A percentile compares a stretch with the other conserved stretches of the same genome.
These are phyloP conservation scores for Phyllotreta striolata DNA, from an alignment of 2,888 invertebrate species.

Conservation along the genomic window DNA sequence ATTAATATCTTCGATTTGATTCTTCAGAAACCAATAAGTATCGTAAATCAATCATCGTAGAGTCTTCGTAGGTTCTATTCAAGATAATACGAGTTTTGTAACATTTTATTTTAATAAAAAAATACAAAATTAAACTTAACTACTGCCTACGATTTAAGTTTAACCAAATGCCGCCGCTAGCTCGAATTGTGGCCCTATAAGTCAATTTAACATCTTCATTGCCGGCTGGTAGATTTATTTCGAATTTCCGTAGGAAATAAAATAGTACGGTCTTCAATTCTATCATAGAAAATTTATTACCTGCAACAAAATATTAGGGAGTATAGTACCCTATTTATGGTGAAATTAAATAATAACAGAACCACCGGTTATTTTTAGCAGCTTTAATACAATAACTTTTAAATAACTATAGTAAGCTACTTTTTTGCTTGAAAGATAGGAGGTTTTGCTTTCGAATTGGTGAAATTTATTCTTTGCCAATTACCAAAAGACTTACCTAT, in stretches of 20 bases:
- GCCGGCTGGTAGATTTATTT: slow-evolving; percentile 62
- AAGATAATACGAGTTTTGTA: too few relatives aligned
- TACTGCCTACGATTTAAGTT: slow-evolving; percentile 58
- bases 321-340: too few relatives aligned
- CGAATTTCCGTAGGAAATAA: slow-evolving; percentile 63
- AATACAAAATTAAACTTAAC: not conserved
- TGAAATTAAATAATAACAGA: too few relatives aligned
- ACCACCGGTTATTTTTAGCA: too few relatives aligned
- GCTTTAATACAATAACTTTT: too few relatives aligned
- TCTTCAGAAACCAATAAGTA: too few relatives aligned
- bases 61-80: too few relatives aligned
- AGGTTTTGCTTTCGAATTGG: slow-evolving; percentile 8
- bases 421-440: too few relatives aligned
- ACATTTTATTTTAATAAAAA: too few relatives aligned
- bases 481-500: slow-evolving; percentile 56
- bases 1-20: too few relatives aligned
- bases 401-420: too few relatives aligned
- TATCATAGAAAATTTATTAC: slow-evolving; percentile 67
- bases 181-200: slow-evolving; percentile 67
- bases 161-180: slow-evolving; percentile 68
- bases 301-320: slow-evolving; percentile 50
- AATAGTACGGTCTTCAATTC: slow-evolving; percentile 69
- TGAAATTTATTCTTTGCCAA: slow-evolving; percentile 4
- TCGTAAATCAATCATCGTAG: too few relatives aligned
- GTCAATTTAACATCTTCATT: slow-evolving; percentile 62